A percentile compares a stretch with the other conserved stretches of the same genome.
Conservation (phyloP, 2,797 vertebrate genomes). For the Cercopithecus neglectus region DNA sequence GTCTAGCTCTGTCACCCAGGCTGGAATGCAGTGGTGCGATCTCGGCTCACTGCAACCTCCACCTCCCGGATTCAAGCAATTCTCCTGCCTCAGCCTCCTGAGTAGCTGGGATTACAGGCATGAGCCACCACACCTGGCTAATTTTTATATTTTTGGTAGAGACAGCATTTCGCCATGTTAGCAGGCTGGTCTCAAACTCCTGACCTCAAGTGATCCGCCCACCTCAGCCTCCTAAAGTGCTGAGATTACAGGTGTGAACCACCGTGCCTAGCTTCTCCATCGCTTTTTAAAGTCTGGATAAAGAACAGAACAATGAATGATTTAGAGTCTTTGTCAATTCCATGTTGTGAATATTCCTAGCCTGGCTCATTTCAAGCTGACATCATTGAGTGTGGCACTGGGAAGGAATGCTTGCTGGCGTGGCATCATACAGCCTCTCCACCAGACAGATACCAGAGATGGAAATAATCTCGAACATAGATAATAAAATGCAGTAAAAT, state of each 20-base stretch:
- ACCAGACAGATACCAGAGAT: neutral
- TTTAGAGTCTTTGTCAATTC: neutral
- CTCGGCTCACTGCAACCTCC: neutral
- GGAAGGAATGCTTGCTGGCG: neutral
- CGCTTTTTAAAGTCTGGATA: slow-evolving; percentile 2
- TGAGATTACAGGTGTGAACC: neutral
- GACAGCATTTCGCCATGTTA: neutral
- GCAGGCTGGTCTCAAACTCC: neutral
- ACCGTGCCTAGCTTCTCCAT: neutral
- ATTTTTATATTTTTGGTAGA: neutral
- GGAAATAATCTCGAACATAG: slow-evolving; percentile 15
- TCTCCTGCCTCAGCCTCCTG: neutral
- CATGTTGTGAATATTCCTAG: neutral
- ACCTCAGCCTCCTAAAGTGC: neutral
- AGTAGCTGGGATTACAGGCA: neutral
- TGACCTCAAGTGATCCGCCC: neutral
- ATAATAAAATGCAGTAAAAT: slow-evolving; percentile 47
- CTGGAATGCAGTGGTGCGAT: neutral
- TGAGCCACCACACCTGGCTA: neutral
- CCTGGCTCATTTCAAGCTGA: neutral
- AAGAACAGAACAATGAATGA: slow-evolving; percentile 15
- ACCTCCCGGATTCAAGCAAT: neutral
- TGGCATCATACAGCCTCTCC: neutral
- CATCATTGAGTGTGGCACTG: neutral
- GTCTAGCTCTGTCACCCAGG: no score